phyloP scores from a whole-genome alignment of 1,140 invertebrate genomes.

The Acromyrmex heyeri region DNA sequence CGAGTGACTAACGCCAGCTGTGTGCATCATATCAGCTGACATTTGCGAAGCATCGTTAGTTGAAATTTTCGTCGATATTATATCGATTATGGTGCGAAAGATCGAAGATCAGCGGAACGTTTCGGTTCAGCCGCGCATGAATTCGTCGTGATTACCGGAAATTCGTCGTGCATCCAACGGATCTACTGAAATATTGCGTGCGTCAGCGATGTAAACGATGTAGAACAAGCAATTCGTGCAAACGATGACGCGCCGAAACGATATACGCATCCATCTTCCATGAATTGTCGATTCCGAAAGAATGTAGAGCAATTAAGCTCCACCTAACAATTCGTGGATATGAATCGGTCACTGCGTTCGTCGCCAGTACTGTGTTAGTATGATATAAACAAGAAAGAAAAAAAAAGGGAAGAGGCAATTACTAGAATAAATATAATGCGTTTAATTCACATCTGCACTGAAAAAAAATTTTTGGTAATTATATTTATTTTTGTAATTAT shows the following conservation, averaged over 20 bases:
- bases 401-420: background rate
- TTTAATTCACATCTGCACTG: no score
- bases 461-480: no score
- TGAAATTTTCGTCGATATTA: conserved; percentile 3
- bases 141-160: conserved; percentile 59
- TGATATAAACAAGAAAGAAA: conserved; percentile 9
- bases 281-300: background rate
- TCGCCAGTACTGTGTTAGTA: background rate
- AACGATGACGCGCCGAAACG: background rate
- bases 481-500: no score
- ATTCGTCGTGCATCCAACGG: conserved; percentile 31
- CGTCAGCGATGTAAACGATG: conserved; percentile 28
- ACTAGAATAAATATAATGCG: no score
- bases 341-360: background rate
- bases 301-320: conserved; percentile 16
- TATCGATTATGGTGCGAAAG: background rate
- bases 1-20: background rate
- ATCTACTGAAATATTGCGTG: conserved; percentile 58
- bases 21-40: background rate
- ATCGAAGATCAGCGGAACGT: conserved; percentile 6
- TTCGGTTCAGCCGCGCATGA: background rate
- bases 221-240: background rate
- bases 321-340: background rate
- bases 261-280: conserved; percentile 10
- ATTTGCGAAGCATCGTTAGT: background rate